Conservation (phyloP, 2,888 invertebrate genomes). For the Entomobrya proxima region DNA sequence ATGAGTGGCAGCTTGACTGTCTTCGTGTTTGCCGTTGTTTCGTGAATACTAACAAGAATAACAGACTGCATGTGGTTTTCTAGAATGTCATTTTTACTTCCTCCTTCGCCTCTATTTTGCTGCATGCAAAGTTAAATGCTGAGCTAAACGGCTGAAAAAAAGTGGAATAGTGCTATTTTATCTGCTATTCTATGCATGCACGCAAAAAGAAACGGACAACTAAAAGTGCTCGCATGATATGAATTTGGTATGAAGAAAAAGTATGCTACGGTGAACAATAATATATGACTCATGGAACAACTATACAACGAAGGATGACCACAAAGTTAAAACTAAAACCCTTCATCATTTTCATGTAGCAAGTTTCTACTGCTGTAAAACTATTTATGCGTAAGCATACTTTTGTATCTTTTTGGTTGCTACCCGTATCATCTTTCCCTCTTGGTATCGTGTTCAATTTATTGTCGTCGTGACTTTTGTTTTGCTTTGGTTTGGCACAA, state of each 20-base stretch:
- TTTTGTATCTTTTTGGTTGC: background rate
- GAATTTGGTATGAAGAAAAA: background rate
- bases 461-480: slow-evolving; percentile 23
- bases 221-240: background rate
- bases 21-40: background rate
- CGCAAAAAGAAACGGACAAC: background rate
- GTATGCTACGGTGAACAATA: background rate
- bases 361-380: background rate
- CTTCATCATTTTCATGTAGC: background rate
- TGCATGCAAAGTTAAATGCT: slow-evolving; percentile 26
- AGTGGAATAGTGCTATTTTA: background rate
- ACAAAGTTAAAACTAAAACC: background rate
- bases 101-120: background rate
- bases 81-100: slow-evolving; percentile 22
- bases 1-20: background rate
- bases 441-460: background rate
- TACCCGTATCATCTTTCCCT: background rate
- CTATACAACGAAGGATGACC: background rate
- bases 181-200: background rate
- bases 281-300: slow-evolving; percentile 31
- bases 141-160: slow-evolving; percentile 8
- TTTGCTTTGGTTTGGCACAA: slow-evolving; percentile 21
- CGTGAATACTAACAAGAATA: background rate
- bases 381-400: too few relatives aligned
- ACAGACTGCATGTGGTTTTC: slow-evolving; percentile 17